Evolutionary conservation across 1,140 invertebrate genomes (phyloP).

Genomic region (Drosophila funebris): DNA sequence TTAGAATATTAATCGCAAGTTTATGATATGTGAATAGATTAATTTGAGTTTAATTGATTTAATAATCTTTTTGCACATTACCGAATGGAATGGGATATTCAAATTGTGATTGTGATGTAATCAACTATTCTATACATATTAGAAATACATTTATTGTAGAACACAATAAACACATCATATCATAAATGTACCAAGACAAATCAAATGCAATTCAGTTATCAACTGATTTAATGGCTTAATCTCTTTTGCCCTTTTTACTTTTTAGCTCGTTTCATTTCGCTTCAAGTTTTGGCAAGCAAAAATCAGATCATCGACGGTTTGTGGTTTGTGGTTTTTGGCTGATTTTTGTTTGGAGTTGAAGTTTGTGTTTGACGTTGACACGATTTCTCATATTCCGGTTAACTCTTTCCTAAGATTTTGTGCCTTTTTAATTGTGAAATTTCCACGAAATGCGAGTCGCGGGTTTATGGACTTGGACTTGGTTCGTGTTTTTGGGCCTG

Average conservation of each 20-base stretch:
- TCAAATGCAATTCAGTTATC: slow-evolving; percentile 15
- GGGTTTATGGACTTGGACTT: slow-evolving; percentile 46
- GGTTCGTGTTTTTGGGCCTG: slow-evolving; percentile 70
- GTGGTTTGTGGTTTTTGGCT: not conserved
- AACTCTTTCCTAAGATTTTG: slow-evolving; percentile 73
- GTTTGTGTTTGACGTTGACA: slow-evolving; percentile 48
- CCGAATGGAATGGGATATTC: no score
- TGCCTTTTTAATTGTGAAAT: slow-evolving; percentile 78
- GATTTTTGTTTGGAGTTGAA: not conserved
- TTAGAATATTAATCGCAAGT: not conserved
- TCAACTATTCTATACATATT: no score
- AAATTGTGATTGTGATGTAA: no score
- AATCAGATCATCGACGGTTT: slow-evolving; percentile 25
- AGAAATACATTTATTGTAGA: no score
- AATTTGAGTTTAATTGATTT: no score
- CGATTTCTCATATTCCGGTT: slow-evolving; percentile 76
- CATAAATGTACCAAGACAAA: slow-evolving; percentile 2
- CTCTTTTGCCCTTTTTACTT: slow-evolving; percentile 1
- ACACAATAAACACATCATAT: not conserved
- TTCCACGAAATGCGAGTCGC: slow-evolving; percentile 75
- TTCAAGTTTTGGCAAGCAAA: slow-evolving; percentile 22
- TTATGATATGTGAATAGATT: no score
- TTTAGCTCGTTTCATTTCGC: slow-evolving; percentile 3
- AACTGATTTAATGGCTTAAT: slow-evolving; percentile 15
- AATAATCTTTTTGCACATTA: no score